phyloP scores from a whole-genome alignment of 2,888 invertebrate genomes.

The Prosapia bicincta region DNA sequence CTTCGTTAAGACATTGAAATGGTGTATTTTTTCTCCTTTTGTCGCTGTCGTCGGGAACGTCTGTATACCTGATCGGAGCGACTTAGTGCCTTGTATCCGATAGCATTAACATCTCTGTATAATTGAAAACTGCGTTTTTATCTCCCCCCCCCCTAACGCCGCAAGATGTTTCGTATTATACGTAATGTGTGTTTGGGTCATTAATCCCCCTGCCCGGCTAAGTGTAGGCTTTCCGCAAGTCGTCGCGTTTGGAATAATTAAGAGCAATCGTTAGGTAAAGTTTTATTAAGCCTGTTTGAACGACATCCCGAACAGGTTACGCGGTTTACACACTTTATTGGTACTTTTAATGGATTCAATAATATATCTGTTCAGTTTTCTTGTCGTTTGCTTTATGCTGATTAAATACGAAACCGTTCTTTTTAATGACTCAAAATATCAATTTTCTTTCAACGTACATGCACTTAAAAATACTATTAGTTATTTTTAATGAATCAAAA shows the following conservation, averaged over 20 bases:
- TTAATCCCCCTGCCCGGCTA: neutral
- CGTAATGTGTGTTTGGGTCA: neutral
- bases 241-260: neutral
- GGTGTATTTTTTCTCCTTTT: neutral
- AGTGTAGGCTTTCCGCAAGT: neutral
- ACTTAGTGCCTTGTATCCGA: conserved; percentile 14
- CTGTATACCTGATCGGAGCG: neutral
- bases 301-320: too few species aligned
- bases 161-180: neutral
- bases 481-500: too few species aligned
- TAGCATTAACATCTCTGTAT: neutral
- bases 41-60: neutral
- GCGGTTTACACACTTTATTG: too few species aligned
- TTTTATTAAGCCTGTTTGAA: too few species aligned
- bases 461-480: too few species aligned
- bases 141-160: neutral
- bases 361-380: too few species aligned
- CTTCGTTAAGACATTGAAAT: conserved; percentile 19
- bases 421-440: too few species aligned
- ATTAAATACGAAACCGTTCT: too few species aligned
- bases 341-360: too few species aligned
- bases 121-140: neutral
- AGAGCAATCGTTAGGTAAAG: neutral
- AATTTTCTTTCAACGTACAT: too few species aligned
- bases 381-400: too few species aligned